phyloP scores from a whole-genome alignment of 2,888 invertebrate genomes.

The Cosmia trapezina region DNA sequence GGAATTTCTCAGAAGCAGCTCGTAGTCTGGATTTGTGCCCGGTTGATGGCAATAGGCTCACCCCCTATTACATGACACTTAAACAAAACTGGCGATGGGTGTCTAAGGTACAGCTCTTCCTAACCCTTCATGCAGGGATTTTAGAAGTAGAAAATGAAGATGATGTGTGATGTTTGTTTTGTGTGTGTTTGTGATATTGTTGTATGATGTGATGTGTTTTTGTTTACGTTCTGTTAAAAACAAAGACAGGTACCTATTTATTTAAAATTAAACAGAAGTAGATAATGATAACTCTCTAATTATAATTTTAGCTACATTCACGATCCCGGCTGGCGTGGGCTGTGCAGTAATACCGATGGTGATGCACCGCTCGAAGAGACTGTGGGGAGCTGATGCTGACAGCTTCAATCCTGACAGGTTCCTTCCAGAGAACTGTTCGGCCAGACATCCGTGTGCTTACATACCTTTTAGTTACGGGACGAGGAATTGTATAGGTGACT shows the following conservation, averaged over 20 bases:
- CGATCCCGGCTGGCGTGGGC: constrained; percentile 84
- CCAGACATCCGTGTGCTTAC: constrained; percentile 85
- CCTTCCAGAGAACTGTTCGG: constrained; percentile 84
- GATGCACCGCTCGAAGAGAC: constrained; percentile 86
- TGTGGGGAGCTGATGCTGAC: constrained; percentile 91
- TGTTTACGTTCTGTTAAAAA: background rate
- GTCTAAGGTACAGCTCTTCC: no score
- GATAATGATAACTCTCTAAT: background rate
- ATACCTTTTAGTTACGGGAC: constrained; percentile 87
- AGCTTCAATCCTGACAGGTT: constrained; percentile 91
- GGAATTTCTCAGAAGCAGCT: background rate
- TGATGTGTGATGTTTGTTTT: no score
- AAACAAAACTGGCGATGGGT: background rate
- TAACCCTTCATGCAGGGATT: background rate
- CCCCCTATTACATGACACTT: background rate
- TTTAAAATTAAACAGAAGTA: background rate
- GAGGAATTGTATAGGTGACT: constrained; percentile 88
- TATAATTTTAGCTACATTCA: constrained; percentile 80
- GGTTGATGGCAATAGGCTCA: background rate
- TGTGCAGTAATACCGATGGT: constrained; percentile 82
- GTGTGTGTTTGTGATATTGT: no score
- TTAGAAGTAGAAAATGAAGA: no score
- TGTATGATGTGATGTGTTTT: no score
- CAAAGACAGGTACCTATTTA: background rate
- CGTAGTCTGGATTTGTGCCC: background rate